These are phyloP conservation scores for Dasysyrphus albostriatus DNA, from an alignment of 2,888 invertebrate species.

Conservation along the genomic window DNA sequence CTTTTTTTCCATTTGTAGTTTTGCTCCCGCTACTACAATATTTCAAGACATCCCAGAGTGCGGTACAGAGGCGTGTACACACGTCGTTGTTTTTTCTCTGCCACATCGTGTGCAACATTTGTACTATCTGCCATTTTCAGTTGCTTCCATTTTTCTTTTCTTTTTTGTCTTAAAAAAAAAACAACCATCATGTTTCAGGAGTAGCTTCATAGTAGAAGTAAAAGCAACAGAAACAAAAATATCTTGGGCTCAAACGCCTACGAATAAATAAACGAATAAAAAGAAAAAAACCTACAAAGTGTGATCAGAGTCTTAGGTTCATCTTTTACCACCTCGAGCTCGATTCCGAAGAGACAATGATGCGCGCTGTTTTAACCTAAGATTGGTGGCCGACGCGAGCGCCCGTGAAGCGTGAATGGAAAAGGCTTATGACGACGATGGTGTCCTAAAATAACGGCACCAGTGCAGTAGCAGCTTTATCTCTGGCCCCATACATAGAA, in stretches of 20 bases:
- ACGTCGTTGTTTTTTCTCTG: slow-evolving; percentile 22
- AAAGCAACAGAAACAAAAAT: slow-evolving; percentile 7
- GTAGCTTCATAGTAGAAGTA: slow-evolving; percentile 17
- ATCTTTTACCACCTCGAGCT: slow-evolving; percentile 57
- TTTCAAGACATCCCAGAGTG: slow-evolving; percentile 34
- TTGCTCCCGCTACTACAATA: slow-evolving; percentile 42
- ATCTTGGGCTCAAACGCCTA: slow-evolving; percentile 59
- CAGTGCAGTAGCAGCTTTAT: slow-evolving; percentile 40
- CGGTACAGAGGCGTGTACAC: slow-evolving; percentile 57
- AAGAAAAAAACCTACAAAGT: slow-evolving; percentile 43
- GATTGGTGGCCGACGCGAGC: slow-evolving; percentile 31
- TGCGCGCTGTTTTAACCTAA: slow-evolving; percentile 46
- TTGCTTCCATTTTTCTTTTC: neutral
- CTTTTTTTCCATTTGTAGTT: slow-evolving; percentile 28
- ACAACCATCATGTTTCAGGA: slow-evolving; percentile 19
- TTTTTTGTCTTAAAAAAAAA: slow-evolving; percentile 2
- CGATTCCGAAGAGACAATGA: slow-evolving; percentile 44
- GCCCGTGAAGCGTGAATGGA: slow-evolving; percentile 61
- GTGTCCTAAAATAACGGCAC: slow-evolving; percentile 72
- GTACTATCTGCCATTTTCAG: slow-evolving; percentile 36
- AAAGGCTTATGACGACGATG: slow-evolving; percentile 40
- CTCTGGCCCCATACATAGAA: slow-evolving; percentile 55
- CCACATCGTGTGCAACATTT: slow-evolving; percentile 46
- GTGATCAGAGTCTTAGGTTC: slow-evolving; percentile 51
- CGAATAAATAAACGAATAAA: slow-evolving; percentile 14